Base-by-base conservation (phyloP, 2,888 invertebrate genomes). In the Ophion ellenae region DNA sequence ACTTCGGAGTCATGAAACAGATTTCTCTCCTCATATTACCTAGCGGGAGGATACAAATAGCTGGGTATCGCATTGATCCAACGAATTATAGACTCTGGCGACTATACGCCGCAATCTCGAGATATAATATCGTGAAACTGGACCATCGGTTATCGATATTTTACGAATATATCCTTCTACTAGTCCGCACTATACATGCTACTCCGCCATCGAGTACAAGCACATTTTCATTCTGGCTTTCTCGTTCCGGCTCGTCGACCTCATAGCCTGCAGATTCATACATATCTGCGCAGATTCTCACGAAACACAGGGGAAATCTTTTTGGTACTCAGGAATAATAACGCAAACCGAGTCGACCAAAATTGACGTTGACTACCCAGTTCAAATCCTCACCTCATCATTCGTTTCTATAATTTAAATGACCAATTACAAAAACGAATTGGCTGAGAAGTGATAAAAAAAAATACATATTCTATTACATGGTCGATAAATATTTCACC, bases 71-170 rank as follows among this genome's bases (percentile, higher is more conserved):
- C 32, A 69, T 40, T 69, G 83, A 83, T 47, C 77, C 77, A 40
- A 71, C 81, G 77, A 83, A 83, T 85, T 85, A 77, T 83, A 85
- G 76, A 73, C 73, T 79, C 75, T 80, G 74, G 81, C 47, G 76
- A 78, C 79, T 57, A 24, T 53, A 24, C 32, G 64, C 32, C 67
- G 73, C 63, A 77, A 77, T 61, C 77, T 70, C 69, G 71, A 77
- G 83, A 83, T 83, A 83, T 78, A 86, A 86, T 86, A 81, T 81
- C 81, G 28, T 53, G 77, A 81, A 86, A 81, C 80, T 86, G 83
- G 83, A 81, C 77, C 81, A 86, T 86, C 86, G 83, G 81, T 86
- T 86, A 75, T 83, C 83, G 81, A 81, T 86, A 83, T 78, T 71
- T 57, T 64, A 70, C 83, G 67, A 83, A 73, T 80, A 73, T 53